Conservation (phyloP, 2,113 vertebrate genomes). For the Oplegnathus fasciatus region DNA sequence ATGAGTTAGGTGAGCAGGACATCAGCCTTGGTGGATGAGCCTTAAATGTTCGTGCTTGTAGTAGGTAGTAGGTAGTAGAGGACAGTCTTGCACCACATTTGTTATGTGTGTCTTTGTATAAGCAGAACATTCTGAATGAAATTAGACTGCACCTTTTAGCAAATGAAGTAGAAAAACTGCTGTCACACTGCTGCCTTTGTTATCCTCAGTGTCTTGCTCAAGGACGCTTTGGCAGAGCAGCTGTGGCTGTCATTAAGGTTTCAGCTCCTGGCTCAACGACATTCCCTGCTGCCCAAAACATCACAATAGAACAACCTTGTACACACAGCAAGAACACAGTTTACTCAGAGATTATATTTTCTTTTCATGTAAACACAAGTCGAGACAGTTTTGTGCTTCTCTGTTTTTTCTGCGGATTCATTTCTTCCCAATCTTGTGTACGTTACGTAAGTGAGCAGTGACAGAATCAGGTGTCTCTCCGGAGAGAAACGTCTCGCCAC, state of each 20-base stretch:
- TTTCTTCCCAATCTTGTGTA: not conserved
- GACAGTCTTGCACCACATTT: not conserved
- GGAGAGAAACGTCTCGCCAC: not conserved
- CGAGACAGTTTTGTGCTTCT: not conserved
- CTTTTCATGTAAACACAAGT: not conserved
- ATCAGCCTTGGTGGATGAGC: too few species aligned
- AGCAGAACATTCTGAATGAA: not conserved
- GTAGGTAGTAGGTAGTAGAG: not conserved
- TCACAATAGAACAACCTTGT: not conserved
- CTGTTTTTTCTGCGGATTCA: not conserved
- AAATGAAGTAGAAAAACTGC: not conserved
- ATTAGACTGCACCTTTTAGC: not conserved
- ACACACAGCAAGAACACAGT: too few species aligned
- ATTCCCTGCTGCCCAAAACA: not conserved
- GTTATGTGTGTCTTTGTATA: too few species aligned
- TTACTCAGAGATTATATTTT: not conserved
- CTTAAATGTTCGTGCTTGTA: not conserved
- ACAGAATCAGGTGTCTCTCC: constrained; percentile 30
- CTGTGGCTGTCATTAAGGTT: constrained; percentile 18
- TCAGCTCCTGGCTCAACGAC: not conserved
- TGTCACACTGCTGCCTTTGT: not conserved
- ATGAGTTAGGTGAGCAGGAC: too few species aligned
- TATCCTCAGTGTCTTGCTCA: not conserved
- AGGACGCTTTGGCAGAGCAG: constrained; percentile 22
- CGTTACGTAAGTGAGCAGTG: constrained; percentile 5